Conservation (phyloP, 2,113 vertebrate species). For the Ivindomyrus marchei region DNA sequence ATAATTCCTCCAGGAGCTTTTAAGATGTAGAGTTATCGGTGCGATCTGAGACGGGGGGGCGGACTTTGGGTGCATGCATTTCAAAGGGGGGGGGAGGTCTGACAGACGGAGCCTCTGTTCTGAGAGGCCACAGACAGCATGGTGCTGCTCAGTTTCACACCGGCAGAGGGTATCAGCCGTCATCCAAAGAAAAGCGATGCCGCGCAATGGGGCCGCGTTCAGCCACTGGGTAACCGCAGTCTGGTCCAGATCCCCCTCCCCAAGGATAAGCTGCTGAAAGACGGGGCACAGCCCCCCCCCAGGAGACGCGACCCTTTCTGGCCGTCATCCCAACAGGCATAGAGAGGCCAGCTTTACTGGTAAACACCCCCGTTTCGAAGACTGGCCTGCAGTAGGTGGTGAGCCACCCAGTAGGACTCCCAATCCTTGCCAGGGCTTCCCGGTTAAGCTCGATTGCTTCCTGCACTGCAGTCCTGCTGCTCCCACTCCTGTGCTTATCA, state of each 20-base stretch:
- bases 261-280: background rate
- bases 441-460: slow-evolving; percentile 42
- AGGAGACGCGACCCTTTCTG: background rate
- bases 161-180: background rate
- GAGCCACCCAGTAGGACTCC: background rate
- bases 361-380: background rate
- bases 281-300: background rate
- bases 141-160: background rate
- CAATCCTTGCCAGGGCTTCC: slow-evolving; percentile 37
- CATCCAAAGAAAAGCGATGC: background rate
- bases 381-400: background rate
- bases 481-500: slow-evolving; percentile 26
- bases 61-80: too few species aligned
- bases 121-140: background rate
- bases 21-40: background rate
- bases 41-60: background rate
- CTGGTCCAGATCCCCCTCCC: background rate
- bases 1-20: background rate
- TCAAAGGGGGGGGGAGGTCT: background rate
- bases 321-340: background rate
- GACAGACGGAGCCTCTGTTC: background rate
- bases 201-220: background rate
- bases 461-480: slow-evolving; percentile 27
- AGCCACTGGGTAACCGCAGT: background rate
- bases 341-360: background rate